phyloP scores from a whole-genome alignment of 2,888 invertebrate species.

The Adela reaumurella region DNA sequence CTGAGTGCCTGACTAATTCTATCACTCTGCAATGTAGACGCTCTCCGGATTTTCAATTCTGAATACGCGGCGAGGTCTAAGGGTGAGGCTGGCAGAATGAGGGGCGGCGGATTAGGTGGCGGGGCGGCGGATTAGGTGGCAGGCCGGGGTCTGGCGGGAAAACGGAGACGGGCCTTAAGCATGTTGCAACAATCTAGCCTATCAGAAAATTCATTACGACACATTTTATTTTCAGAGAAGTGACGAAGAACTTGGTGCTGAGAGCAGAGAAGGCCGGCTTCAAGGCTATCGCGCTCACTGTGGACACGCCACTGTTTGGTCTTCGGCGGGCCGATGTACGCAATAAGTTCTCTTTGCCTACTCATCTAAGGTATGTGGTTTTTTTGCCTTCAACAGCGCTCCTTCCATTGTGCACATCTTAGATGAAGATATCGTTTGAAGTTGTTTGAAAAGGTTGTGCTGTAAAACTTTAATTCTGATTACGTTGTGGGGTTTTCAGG shows the following conservation, averaged over 20 bases:
- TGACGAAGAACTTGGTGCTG: conserved; percentile 67
- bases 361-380: conserved; percentile 64
- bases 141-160: too few relatives aligned
- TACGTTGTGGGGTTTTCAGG: conserved; percentile 28
- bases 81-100: too few relatives aligned
- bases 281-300: conserved; percentile 81
- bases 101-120: too few relatives aligned
- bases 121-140: too few relatives aligned
- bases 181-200: too few relatives aligned
- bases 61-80: too few relatives aligned
- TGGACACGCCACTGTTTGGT: conserved; percentile 87
- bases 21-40: too few relatives aligned
- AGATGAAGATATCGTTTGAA: not conserved
- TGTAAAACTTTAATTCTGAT: not conserved
- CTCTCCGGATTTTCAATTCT: too few relatives aligned
- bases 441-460: conserved; percentile 2
- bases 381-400: not conserved
- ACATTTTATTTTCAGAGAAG: conserved; percentile 53
- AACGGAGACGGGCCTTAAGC: too few relatives aligned
- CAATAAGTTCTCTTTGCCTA: conserved; percentile 80
- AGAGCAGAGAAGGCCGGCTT: conserved; percentile 83
- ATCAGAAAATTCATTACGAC: too few relatives aligned
- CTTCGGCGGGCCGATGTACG: conserved; percentile 74
- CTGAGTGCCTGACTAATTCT: too few relatives aligned
- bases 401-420: not conserved